phyloP scores from a whole-genome alignment of 2,113 vertebrate species.

The Athene cunicularia region DNA sequence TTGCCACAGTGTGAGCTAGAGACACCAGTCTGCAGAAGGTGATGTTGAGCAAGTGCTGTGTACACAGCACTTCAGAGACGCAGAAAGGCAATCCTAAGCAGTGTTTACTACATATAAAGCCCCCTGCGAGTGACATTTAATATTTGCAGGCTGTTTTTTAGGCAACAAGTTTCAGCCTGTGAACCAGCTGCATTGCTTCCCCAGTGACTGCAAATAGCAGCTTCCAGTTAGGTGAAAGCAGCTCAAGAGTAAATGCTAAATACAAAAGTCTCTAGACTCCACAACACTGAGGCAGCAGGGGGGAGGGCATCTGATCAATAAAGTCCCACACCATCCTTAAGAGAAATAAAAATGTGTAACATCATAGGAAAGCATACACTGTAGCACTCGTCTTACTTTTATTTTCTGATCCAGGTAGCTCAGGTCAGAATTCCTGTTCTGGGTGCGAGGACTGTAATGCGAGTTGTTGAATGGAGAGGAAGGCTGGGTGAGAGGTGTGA shows the following conservation, averaged over 20 bases:
- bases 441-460: neutral
- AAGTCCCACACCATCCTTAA: neutral
- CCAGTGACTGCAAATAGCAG: neutral
- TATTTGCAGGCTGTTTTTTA: neutral
- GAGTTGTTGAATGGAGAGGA: neutral
- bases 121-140: neutral
- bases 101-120: neutral
- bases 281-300: fast-evolving
- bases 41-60: neutral
- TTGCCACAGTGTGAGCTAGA: neutral
- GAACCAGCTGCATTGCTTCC: neutral
- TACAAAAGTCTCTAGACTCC: neutral
- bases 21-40: neutral
- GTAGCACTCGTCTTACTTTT: constrained; percentile 41
- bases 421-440: neutral
- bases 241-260: neutral
- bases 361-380: neutral
- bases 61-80: neutral
- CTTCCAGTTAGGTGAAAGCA: neutral
- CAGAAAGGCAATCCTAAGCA: neutral
- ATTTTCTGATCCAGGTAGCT: constrained; percentile 57
- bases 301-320: too few species aligned
- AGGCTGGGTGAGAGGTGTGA: neutral
- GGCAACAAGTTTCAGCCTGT: neutral
- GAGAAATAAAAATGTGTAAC: neutral